Evolutionary conservation across 2,113 vertebrate genomes (phyloP), one percentile per base, ranked within the genome.

Genomic region (Oryzias melastigma): DNA sequence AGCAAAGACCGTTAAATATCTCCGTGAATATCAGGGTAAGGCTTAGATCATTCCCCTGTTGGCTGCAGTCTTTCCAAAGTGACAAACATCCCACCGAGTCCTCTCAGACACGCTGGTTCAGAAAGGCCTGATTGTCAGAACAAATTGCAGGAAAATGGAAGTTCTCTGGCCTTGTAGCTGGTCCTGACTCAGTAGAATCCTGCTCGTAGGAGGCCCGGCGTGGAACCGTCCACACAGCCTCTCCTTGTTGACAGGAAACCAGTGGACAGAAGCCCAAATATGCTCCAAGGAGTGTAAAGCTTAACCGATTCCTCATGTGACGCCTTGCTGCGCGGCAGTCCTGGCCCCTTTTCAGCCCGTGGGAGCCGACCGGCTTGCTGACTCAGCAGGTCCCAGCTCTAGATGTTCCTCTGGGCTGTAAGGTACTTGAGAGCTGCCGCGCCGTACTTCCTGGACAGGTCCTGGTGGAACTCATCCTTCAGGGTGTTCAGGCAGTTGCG

Each of bases 401-500:
- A 93, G 56, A 92, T 91, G 86, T 85, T 95, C 87, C 93, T 93
- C 88, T 97, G 92, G 0, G 95, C 95, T 0, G 95, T 95, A 85
- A 98, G 96, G 90, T 98, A 99, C 90, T 98, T 99, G 51, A 99
- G 95, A 2, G 97, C 97, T 0, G 94, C 92, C 3, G 96, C 92
- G 24, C 97, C 96, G 0, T 98, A 94, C 25, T 88, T 93, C 52
- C 97, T 90, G 0, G 97, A 99, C 85, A 99, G 80, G 86, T 98
- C 96, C 88, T 99, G 97, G 78, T 96, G 96, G 83, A 99, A 99
- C 78, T 97, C 96, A 0, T 98, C 96, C 78, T 95, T 95, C 67
- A 99, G 91, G 0, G 92, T 93, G 85, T 88, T 92, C 10, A 98
- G 90, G 85, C 97, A 99, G 84, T 88, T 84, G 5, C 95, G 93